These are phyloP conservation scores for Actinia tenebrosa DNA, from an alignment of 64 coral and sea anemone genomes.

Conservation along the genomic window DNA sequence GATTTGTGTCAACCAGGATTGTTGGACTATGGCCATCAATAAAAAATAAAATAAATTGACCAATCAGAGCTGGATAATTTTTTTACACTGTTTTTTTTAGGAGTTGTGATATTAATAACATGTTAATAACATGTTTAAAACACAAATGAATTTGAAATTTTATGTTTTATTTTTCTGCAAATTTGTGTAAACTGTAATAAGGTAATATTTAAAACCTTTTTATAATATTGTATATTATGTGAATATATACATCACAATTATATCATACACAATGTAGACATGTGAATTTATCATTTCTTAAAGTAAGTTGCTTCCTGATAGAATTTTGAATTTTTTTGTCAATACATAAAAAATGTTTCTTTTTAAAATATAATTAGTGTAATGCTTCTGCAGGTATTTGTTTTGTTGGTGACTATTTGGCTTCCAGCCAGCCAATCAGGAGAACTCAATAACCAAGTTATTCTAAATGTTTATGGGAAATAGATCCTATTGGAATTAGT, in stretches of 20 bases:
- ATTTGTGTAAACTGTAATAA: too few relatives aligned
- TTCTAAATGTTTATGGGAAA: conserved; percentile 1
- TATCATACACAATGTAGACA: neutral
- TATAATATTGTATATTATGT: neutral
- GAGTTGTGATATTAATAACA: too few relatives aligned
- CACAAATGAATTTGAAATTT: too few relatives aligned
- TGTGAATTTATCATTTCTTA: neutral
- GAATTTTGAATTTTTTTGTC: neutral
- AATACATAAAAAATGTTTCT: neutral
- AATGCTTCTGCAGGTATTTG: neutral
- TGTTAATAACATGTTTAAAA: too few relatives aligned
- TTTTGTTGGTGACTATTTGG: neutral
- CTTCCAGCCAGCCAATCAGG: neutral
- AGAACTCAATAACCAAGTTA: neutral
- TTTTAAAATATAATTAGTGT: neutral
- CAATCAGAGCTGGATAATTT: too few relatives aligned
- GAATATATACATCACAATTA: neutral
- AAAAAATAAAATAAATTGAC: too few relatives aligned
- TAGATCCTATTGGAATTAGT: conserved; percentile 10
- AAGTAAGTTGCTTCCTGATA: neutral
- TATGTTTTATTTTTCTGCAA: too few relatives aligned
- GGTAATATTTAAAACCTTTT: too few relatives aligned
- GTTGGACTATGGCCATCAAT: too few relatives aligned
- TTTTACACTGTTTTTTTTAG: too few relatives aligned
- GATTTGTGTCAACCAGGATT: too few relatives aligned